Evolutionary conservation across 2,888 invertebrate genomes (phyloP), one percentile per base, ranked within the genome.

Genomic region (Cinara cedri): DNA sequence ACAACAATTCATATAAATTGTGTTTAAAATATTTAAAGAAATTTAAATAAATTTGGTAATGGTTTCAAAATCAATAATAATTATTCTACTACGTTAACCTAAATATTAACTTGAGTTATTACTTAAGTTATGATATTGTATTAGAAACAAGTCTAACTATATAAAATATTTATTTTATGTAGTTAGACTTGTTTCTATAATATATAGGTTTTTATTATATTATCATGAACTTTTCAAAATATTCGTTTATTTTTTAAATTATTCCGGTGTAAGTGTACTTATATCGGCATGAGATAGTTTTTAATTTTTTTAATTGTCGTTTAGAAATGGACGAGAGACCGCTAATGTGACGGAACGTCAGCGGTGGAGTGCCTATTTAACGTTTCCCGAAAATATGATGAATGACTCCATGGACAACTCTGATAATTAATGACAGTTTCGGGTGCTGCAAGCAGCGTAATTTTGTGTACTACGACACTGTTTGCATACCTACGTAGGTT

Each of bases 301-400:
- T 68, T 68, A 68, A 78, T 78, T 78, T 68, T 78, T 68, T n/a
- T n/a, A n/a, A n/a, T n/a, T n/a, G n/a, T 78, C 49, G 49, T 78
- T 78, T 78, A 78, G 68, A 78, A 49, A 78, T 68, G 68, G 76
- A 68, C 60, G 76, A 60, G 68, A 60, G 68, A 68, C 68, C 68
- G 76, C 60, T 78, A 78, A 78, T 78, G 76, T 34, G 76, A 68
- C 57, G 60, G 76, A 78, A 78, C 76, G 76, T 46, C 76, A 16
- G 42, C 57, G 14, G 76, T 49, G 66, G 66, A 49, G 55, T 70
- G 68, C 66, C 76, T 68, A 68, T 78, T 78, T 78, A 78, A 68
- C 76, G 57, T 78, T 68, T 78, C 68, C n/a, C 76, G 60, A 78
- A 78, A 78, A 78, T 78, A 78, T 78, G 76, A 78, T 78, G 57